These are phyloP conservation scores for Sylvia atricapilla DNA, from an alignment of 2,113 vertebrate genomes.

Conservation along the genomic window DNA sequence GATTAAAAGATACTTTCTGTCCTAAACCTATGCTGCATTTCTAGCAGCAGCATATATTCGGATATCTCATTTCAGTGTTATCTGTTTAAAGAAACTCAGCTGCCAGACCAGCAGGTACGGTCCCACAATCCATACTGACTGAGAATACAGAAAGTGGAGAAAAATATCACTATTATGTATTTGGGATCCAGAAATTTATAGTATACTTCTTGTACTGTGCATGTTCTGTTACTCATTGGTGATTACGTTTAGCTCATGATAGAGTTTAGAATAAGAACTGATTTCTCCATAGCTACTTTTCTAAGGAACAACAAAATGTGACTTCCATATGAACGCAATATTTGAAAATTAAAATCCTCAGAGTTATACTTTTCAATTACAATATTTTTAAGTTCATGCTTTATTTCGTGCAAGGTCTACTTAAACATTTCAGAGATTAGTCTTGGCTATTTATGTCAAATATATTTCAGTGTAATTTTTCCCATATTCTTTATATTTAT, in stretches of 20 bases:
- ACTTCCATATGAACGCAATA: neutral
- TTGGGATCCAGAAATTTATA: neutral
- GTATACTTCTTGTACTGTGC: neutral
- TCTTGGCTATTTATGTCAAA: neutral
- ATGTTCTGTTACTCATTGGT: neutral
- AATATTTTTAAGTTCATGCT: slow-evolving; percentile 28
- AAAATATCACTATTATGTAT: neutral
- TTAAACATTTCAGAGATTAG: neutral
- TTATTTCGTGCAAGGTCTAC: slow-evolving; percentile 25
- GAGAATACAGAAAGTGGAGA: neutral
- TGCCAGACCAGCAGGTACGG: neutral
- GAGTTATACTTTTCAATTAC: slow-evolving; percentile 6
- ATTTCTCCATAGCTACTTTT: neutral
- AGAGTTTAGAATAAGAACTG: neutral
- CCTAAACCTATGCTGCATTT: neutral
- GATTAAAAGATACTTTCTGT: neutral
- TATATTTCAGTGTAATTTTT: neutral
- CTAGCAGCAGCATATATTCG: neutral
- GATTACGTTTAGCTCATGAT: neutral
- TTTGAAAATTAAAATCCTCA: neutral
- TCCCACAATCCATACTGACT: neutral
- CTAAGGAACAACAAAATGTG: neutral
- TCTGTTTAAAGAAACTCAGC: slow-evolving; percentile 10
- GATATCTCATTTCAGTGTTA: neutral
- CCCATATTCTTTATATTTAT: neutral